Conservation (phyloP, 2,113 vertebrate genomes). For the Ceyx melanurus region DNA sequence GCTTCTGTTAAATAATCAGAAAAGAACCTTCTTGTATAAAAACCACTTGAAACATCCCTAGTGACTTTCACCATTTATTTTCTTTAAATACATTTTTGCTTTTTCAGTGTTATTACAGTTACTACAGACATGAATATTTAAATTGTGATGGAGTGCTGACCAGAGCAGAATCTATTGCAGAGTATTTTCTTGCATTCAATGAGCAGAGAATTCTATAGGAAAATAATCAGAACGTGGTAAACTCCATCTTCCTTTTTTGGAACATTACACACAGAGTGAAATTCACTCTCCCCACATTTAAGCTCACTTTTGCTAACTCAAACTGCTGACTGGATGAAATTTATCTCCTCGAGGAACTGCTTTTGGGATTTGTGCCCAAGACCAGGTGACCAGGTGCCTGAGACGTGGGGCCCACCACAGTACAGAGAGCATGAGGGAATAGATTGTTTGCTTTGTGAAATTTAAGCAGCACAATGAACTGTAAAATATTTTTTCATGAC, state of each 20-base stretch:
- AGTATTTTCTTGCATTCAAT: not conserved
- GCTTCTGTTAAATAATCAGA: not conserved
- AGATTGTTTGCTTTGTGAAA: not conserved
- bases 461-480: not conserved
- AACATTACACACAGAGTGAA: not conserved
- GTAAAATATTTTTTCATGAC: not conserved
- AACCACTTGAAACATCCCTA: not conserved
- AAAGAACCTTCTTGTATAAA: not conserved
- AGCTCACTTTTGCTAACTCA: not conserved
- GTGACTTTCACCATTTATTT: not conserved
- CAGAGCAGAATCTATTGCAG: not conserved
- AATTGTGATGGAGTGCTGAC: not conserved
- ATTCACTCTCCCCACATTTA: not conserved
- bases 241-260: not conserved
- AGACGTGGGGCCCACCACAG: not conserved
- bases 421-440: not conserved
- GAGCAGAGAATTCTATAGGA: not conserved
- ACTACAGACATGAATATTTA: not conserved
- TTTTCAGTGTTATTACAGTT: not conserved
- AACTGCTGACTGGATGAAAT: not conserved
- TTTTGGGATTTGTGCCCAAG: not conserved
- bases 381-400: not conserved
- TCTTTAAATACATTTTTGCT: not conserved
- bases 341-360: not conserved
- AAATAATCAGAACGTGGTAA: not conserved